phyloP scores from a whole-genome alignment of 1,140 invertebrate species.

The Brachionus koreanus region DNA sequence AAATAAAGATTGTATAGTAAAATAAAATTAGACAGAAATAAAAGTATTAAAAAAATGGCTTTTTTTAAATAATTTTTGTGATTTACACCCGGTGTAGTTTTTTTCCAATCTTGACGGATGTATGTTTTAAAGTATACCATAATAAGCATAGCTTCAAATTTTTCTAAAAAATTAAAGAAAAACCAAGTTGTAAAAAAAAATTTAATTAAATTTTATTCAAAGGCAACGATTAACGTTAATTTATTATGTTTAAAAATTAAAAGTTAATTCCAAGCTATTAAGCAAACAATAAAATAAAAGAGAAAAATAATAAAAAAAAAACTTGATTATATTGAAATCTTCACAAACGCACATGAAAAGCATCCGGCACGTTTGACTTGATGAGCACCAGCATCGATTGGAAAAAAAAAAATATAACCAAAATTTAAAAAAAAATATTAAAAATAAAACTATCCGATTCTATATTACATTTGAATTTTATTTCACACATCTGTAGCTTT shows the following conservation, averaged over 20 bases:
- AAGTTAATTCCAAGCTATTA: not conserved
- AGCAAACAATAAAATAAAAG: not conserved
- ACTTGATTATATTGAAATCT: not conserved
- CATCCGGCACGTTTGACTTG: not conserved
- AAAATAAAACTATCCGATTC: not conserved
- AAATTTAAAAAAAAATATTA: not conserved
- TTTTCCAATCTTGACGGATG: no score
- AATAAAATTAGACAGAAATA: no score
- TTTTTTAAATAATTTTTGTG: no score
- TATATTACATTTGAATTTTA: not conserved
- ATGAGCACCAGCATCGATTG: not conserved
- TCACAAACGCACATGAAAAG: not conserved
- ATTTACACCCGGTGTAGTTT: no score
- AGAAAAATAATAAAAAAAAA: not conserved
- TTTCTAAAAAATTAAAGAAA: no score
- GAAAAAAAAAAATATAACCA: not conserved
- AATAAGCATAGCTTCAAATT: no score
- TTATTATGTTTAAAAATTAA: not conserved
- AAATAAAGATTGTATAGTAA: no score
- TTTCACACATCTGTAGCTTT: not conserved
- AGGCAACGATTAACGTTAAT: constrained; percentile 25
- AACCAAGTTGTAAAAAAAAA: no score
- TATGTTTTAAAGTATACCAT: no score
- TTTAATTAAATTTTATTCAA: not conserved
- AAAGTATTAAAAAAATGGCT: no score